Evolutionary conservation across 2,113 vertebrate species (phyloP).

Genomic region (Fulmarus glacialis): DNA sequence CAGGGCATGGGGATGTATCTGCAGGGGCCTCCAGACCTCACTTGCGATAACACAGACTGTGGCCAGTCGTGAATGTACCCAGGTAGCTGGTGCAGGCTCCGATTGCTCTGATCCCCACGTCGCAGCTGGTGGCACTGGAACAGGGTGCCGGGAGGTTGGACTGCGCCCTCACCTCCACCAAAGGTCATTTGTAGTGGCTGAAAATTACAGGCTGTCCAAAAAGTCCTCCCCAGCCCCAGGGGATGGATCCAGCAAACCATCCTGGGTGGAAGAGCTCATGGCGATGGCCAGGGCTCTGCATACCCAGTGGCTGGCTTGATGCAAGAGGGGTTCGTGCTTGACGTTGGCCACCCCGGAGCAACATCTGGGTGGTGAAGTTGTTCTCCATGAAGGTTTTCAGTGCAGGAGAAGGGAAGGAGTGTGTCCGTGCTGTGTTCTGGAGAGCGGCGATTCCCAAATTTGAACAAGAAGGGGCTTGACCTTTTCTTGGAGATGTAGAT

Average conservation of each 20-base stretch:
- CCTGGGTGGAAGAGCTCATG: background rate
- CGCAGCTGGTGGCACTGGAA: background rate
- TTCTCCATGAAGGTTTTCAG: background rate
- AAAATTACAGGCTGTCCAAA: background rate
- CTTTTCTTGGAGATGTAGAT: background rate
- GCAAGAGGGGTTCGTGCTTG: background rate
- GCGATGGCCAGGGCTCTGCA: background rate
- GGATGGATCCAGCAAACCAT: background rate
- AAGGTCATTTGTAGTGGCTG: background rate
- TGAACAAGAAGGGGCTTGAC: background rate
- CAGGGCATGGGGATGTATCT: background rate
- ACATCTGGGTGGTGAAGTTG: background rate
- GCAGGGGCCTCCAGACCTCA: background rate
- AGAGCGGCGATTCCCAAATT: rapidly evolving
- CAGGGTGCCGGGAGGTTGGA: background rate
- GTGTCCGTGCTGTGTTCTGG: background rate
- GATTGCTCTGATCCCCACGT: background rate
- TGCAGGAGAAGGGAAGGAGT: background rate
- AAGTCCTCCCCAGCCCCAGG: background rate
- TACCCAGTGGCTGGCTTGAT: background rate
- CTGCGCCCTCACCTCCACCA: rapidly evolving
- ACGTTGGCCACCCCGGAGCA: background rate
- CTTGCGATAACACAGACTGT: background rate
- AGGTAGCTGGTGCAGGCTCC: background rate
- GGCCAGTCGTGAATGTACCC: background rate